Conservation (phyloP, 64 coral and sea anemone genomes). For the Porites australiensis region DNA sequence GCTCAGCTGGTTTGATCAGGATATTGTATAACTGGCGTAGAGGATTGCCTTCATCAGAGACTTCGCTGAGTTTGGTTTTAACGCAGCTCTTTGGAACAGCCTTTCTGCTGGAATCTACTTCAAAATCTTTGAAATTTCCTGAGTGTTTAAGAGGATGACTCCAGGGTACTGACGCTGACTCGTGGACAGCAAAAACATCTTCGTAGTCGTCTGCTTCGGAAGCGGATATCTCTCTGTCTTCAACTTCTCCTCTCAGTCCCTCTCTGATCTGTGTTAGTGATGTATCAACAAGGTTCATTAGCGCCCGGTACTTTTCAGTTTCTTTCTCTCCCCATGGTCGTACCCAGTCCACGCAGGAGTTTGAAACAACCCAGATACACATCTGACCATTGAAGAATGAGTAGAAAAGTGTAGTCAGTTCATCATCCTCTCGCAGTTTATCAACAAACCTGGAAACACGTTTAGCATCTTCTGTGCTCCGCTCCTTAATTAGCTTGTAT, state of each 20-base stretch:
- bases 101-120: neutral
- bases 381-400: constrained; percentile 26
- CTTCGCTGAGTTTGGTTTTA: neutral
- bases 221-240: constrained; percentile 5
- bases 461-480: neutral
- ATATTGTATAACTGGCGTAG: constrained; percentile 37
- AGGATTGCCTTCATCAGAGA: neutral
- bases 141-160: neutral
- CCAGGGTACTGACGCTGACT: neutral
- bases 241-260: neutral
- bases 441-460: neutral
- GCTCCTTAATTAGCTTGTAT: neutral
- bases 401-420: neutral
- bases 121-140: neutral
- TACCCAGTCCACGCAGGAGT: constrained; percentile 1
- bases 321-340: constrained; percentile 14
- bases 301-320: constrained; percentile 5
- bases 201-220: neutral
- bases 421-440: neutral
- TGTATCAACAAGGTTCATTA: constrained; percentile 3
- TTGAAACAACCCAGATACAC: constrained; percentile 19
- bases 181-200: constrained; percentile 6
- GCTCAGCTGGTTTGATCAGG: constrained; percentile 37
- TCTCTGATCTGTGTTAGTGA: constrained; percentile 17
- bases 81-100: neutral